Conservation (phyloP, 2,797 vertebrate genomes). For the Hippopotamyrus pictus region DNA sequence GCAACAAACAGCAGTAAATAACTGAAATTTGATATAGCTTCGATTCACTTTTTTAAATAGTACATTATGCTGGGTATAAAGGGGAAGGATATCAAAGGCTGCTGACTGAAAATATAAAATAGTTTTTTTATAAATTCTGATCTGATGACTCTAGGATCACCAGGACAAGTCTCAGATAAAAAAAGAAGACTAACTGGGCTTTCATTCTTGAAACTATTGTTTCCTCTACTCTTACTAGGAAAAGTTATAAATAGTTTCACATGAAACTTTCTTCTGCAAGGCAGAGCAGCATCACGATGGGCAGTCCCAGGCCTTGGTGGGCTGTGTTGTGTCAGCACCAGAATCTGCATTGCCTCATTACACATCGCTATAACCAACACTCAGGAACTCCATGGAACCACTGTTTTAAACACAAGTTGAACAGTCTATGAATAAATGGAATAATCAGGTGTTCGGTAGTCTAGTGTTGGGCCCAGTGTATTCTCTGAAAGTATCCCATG, state of each 20-base stretch:
- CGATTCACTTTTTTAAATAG: not conserved
- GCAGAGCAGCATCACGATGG: not conserved
- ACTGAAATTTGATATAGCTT: not conserved
- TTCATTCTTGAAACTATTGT: not conserved
- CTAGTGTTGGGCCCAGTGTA: not conserved
- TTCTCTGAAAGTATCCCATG: not conserved
- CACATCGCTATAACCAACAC: not conserved
- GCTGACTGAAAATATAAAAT: not conserved
- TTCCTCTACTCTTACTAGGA: not conserved
- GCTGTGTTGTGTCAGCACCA: not conserved
- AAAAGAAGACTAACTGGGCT: not conserved
- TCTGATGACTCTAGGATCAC: not conserved
- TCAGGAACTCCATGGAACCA: not conserved
- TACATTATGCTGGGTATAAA: not conserved
- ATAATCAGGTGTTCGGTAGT: not conserved
- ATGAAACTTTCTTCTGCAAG: not conserved
- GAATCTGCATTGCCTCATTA: not conserved
- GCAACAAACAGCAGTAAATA: not conserved
- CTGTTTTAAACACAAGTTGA: not conserved
- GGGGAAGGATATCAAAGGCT: not conserved
- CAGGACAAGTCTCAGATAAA: not conserved
- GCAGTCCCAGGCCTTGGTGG: not conserved
- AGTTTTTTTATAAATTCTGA: not conserved
- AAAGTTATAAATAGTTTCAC: not conserved
- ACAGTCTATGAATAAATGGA: not conserved